A percentile compares a stretch with the other conserved stretches of the same genome.
Conservation (phyloP, 2,113 vertebrate genomes). For the Tragelaphus scriptus region DNA sequence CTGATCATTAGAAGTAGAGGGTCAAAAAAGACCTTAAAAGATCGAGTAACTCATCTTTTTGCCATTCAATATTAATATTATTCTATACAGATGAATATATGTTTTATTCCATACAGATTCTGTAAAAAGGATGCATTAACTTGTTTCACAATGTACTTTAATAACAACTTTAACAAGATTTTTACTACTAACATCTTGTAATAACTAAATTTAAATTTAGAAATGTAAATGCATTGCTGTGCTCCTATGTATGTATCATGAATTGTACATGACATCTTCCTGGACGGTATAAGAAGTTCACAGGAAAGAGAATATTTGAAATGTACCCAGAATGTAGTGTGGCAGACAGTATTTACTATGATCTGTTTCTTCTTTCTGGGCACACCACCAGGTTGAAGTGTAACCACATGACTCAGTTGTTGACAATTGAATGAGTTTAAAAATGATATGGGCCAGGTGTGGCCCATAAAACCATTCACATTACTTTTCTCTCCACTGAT, state of each 20-base stretch:
- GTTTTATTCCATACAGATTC: neutral
- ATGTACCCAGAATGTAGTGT: no score
- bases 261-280: neutral
- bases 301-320: neutral
- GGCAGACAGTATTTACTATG: neutral
- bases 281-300: neutral
- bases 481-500: neutral
- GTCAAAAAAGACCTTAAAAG: neutral
- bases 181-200: neutral
- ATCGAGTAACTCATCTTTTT: conserved; percentile 10
- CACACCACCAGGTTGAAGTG: neutral
- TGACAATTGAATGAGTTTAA: neutral
- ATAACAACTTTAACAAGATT: neutral
- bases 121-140: neutral
- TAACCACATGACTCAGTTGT: neutral
- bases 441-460: neutral
- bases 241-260: neutral
- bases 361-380: neutral
- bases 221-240: neutral
- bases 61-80: neutral
- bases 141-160: neutral
- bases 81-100: neutral
- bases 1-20: neutral
- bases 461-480: fast-evolving
- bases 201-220: neutral